A percentile compares a stretch with the other conserved stretches of the same genome.
These are phyloP conservation scores for Salvator merianae DNA, from an alignment of 2,113 vertebrate genomes.

Conservation along the genomic window DNA sequence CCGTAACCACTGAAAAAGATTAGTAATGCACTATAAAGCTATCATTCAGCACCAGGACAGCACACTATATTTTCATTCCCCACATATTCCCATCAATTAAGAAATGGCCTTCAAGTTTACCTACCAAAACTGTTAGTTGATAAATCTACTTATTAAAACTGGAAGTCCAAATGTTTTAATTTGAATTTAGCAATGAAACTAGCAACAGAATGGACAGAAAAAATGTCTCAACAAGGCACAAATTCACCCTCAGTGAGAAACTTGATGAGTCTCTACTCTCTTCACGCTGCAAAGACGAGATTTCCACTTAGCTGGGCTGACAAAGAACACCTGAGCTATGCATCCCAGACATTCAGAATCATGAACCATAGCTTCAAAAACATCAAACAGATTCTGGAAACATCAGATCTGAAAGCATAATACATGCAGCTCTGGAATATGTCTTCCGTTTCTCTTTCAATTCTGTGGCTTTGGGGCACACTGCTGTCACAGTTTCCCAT, in stretches of 20 bases:
- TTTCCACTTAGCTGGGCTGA: neutral
- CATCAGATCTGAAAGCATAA: slow-evolving; percentile 11
- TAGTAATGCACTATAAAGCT: too few species aligned
- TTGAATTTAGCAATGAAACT: neutral
- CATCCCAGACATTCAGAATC: neutral
- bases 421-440: neutral
- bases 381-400: neutral
- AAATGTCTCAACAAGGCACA: neutral
- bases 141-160: neutral
- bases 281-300: neutral
- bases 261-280: neutral
- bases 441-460: neutral
- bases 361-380: neutral
- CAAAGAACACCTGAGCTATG: neutral
- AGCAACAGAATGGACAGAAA: neutral
- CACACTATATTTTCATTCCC: too few species aligned
- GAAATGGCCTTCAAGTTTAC: neutral
- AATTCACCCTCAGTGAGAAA: too few species aligned
- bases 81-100: neutral
- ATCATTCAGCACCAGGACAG: too few species aligned
- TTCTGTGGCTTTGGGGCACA: neutral
- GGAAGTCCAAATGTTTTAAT: neutral
- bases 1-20: too few species aligned
- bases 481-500: slow-evolving; percentile 3
- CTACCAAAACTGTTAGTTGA: neutral